Evolutionary conservation across 2,888 invertebrate genomes (phyloP).

Genomic region (Drosophila barbarae): DNA sequence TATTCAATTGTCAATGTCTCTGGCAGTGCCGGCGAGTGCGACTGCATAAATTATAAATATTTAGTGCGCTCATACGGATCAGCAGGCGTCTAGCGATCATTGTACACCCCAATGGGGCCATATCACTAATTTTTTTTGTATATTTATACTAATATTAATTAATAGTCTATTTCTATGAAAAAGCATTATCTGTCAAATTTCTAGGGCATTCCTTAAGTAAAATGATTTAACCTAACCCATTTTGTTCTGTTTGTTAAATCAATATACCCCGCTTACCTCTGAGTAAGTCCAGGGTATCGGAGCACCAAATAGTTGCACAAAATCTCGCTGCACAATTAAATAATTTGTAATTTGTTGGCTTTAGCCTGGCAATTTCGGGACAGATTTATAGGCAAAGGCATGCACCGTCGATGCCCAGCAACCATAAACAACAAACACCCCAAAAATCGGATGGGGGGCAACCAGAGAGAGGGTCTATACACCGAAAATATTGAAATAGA

Average conservation of each 20-base stretch:
- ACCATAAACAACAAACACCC: slow-evolving; percentile 40
- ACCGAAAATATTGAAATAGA: slow-evolving; percentile 11
- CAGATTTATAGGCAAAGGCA: slow-evolving; percentile 68
- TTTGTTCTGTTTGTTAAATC: not conserved
- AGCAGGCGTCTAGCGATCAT: not conserved
- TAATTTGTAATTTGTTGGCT: slow-evolving; percentile 48
- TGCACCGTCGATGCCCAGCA: slow-evolving; percentile 64
- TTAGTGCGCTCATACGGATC: slow-evolving; percentile 55
- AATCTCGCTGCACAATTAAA: slow-evolving; percentile 64
- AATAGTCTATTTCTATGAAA: not conserved
- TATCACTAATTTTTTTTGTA: too few species aligned
- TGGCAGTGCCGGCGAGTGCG: slow-evolving; percentile 23
- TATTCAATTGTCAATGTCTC: slow-evolving; percentile 42
- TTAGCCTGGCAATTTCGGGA: slow-evolving; percentile 60
- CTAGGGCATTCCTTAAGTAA: not conserved
- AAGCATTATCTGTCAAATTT: not conserved
- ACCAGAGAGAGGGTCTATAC: not conserved
- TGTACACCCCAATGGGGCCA: not conserved
- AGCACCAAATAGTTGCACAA: slow-evolving; percentile 52
- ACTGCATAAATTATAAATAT: slow-evolving; percentile 45
- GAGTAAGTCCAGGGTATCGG: slow-evolving; percentile 3
- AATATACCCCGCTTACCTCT: not conserved
- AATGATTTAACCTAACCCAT: not conserved
- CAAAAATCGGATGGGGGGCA: not conserved
- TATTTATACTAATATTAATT: too few species aligned